A percentile compares a stretch with the other conserved stretches of the same genome.
phyloP scores from a whole-genome alignment of 64 coral and sea anemone genomes.

The Acropora yongei region DNA sequence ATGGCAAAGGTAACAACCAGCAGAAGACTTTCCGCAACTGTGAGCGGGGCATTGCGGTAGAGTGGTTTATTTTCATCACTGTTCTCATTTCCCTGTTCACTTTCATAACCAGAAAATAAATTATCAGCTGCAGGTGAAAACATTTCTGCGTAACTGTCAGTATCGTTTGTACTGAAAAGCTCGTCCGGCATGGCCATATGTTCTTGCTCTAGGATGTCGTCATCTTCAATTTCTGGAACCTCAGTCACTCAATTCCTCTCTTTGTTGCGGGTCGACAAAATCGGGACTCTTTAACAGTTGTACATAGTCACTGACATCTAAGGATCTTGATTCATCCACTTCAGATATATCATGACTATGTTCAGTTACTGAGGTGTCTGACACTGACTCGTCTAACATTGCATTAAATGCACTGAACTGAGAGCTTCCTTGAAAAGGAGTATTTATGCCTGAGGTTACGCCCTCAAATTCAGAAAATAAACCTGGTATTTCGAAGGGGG shows the following conservation, averaged over 20 bases:
- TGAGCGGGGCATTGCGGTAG: conserved; percentile 14
- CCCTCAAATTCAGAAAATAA: too few relatives aligned
- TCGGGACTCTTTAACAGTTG: conserved; percentile 3
- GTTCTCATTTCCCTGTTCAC: background rate
- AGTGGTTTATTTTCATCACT: conserved; percentile 25
- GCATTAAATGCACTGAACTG: background rate
- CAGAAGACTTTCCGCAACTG: conserved; percentile 34
- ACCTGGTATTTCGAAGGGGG: too few relatives aligned
- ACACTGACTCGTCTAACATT: background rate
- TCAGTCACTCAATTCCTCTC: conserved; percentile 1
- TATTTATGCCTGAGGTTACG: background rate
- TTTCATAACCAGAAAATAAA: background rate
- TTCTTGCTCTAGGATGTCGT: conserved; percentile 5
- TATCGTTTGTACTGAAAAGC: conserved; percentile 4
- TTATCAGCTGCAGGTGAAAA: background rate
- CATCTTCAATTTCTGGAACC: conserved; percentile 6
- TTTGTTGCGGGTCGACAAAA: conserved; percentile 5
- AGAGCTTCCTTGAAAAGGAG: background rate
- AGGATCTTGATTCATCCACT: background rate
- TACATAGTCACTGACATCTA: background rate
- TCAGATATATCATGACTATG: background rate
- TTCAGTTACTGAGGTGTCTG: background rate
- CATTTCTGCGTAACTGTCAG: conserved; percentile 8
- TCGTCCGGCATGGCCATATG: background rate
- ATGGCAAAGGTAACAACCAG: conserved; percentile 22